phyloP scores from a whole-genome alignment of 2,888 invertebrate genomes.

The Agelastica alni region DNA sequence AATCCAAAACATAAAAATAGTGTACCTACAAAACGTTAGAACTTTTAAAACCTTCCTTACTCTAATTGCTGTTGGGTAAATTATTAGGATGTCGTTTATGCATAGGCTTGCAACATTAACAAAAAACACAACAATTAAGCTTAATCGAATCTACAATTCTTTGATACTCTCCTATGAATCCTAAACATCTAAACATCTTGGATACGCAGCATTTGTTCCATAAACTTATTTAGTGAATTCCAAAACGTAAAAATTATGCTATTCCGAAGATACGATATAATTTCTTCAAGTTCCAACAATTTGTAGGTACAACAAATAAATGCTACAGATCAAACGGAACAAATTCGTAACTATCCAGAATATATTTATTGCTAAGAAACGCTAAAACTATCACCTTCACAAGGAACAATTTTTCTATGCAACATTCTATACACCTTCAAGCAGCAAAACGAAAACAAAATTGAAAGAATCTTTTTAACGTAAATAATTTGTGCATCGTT shows the following conservation, averaged over 20 bases:
- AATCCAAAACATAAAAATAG: neutral
- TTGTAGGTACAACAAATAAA: constrained; percentile 11
- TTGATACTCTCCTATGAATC: no score
- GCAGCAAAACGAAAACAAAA: constrained; percentile 29
- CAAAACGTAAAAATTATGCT: no score
- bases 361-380: constrained; percentile 39
- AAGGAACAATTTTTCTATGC: constrained; percentile 40
- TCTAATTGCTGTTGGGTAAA: no score
- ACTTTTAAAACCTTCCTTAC: no score
- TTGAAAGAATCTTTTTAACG: constrained; percentile 11
- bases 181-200: no score
- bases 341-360: constrained; percentile 32
- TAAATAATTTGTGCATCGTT: constrained; percentile 19
- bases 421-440: constrained; percentile 37
- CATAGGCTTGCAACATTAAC: no score
- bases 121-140: no score
- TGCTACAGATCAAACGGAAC: constrained; percentile 12
- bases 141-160: no score
- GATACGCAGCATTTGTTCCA: no score
- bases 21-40: neutral
- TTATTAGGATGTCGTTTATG: no score
- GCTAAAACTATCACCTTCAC: constrained; percentile 33
- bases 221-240: no score
- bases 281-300: constrained; percentile 19
- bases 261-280: no score